Evolutionary conservation across 1,140 invertebrate species (phyloP), one percentile per base, ranked within the genome.

Genomic region (Vanessa atalanta): DNA sequence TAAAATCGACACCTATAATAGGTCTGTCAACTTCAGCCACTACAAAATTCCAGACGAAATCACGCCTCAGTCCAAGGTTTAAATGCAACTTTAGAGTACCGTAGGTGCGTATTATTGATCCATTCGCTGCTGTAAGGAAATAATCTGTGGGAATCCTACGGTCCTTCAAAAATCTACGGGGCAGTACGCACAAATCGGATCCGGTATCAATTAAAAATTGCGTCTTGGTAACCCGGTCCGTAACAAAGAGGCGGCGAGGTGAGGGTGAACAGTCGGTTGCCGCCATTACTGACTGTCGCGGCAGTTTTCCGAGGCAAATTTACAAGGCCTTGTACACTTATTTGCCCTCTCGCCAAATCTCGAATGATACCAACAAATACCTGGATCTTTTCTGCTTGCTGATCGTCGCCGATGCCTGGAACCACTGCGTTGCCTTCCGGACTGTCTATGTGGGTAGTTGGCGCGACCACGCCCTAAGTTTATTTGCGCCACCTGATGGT

Each of bases 1-100:
- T 31, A 31, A 77, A 77, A 47, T 77, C 75, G 26, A 65, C 70
- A 8, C 75, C 64, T 23, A 65, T 65, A 26, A 65, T 65, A 23
- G 64, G 64, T 50, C 15, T 65, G 3, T 47, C n/a, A 0, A 65
- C 64, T 16, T 65, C 16, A 13, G 64, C 64, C 11, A 65, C 64
- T 12, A 65, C 64, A 26, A 65, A 65, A 20, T 47, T 65, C 64
- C 64, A 65, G 16, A 12, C 16, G 47, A 47, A 65, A 14, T 47
- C 64, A 1, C 64, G 64, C 47, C 64, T n/a, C 64, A 48, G 47
- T 20, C 47, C 47, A 20, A 65, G 11, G 47, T 65, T 15, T 11
- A 65, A 47, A 16, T 65, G 64, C 37, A 65, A 20, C 2, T 48
- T 47, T 16, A 13, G 15, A 2, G n/a, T 13, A 48, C 64, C 64